phyloP scores from a whole-genome alignment of 2,113 vertebrate genomes.

The Danio rerio region GRCz12tu NC_133180.1:59715001-59715500 shows the following conservation, averaged over 20 bases:
- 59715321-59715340: constrained; percentile 18
- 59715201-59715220: constrained; percentile 75
- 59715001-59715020: constrained; percentile 86
- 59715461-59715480: not conserved
- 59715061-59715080: constrained; percentile 82
- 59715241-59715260: constrained; percentile 54
- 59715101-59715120: constrained; percentile 50
- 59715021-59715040: constrained; percentile 95
- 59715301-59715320: constrained; percentile 63
- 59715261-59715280: constrained; percentile 15
- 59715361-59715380: constrained; percentile 38
- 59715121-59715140: constrained; percentile 64
- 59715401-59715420: constrained; percentile 57
- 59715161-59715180: constrained; percentile 63
- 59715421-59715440: constrained; percentile 37
- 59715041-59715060: constrained; percentile 96
- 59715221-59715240: constrained; percentile 69
- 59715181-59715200: constrained; percentile 74
- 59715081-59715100: constrained; percentile 53
- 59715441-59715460: constrained; percentile 54
- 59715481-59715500: constrained; percentile 77
- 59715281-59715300: constrained; percentile 54
- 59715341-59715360: constrained; percentile 25
- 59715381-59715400: not conserved
- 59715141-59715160: constrained; percentile 65